Percentiles rank a stretch among this genome's conserved stretches.
These are phyloP conservation scores for Anastrepha ludens DNA, from an alignment of 1,140 invertebrate species.

Conservation along the genomic window DNA sequence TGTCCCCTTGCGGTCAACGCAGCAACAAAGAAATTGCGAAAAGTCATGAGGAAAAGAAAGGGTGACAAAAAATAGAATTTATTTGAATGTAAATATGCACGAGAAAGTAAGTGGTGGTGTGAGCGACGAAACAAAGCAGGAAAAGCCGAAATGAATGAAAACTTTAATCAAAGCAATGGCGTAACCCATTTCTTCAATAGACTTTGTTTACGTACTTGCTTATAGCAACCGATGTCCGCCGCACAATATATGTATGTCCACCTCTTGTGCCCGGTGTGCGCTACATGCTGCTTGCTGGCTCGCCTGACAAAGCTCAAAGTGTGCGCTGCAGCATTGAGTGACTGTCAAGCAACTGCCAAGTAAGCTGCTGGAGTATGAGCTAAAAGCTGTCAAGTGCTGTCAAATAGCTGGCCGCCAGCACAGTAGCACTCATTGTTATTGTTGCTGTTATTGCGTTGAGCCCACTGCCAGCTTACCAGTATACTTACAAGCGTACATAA, in stretches of 20 bases:
- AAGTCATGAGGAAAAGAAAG: background rate
- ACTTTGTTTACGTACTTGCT: constrained; percentile 41
- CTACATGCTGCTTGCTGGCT: background rate
- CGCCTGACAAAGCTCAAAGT: background rate
- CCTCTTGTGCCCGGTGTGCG: background rate
- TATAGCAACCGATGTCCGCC: background rate
- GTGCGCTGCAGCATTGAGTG: background rate
- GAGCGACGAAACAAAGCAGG: background rate
- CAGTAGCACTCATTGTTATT: background rate
- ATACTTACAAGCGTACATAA: background rate
- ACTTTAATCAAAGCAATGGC: constrained; percentile 46
- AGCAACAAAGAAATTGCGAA: background rate
- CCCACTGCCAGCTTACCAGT: background rate
- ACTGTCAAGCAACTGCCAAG: constrained; percentile 48
- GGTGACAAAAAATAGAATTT: constrained; percentile 18
- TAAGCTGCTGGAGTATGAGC: constrained; percentile 30
- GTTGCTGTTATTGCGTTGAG: constrained; percentile 2
- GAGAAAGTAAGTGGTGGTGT: background rate
- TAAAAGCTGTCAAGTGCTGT: constrained; percentile 43
- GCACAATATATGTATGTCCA: too few relatives aligned
- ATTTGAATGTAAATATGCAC: constrained; percentile 8
- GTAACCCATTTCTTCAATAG: constrained; percentile 29
- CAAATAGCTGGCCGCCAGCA: constrained; percentile 7
- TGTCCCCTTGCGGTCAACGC: constrained; percentile 23
- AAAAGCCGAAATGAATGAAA: constrained; percentile 30